A percentile compares a stretch with the other conserved stretches of the same genome.
These are phyloP conservation scores for Trachelus stipa DNA, from an alignment of 2,888 invertebrate species.

Conservation along the genomic window DNA sequence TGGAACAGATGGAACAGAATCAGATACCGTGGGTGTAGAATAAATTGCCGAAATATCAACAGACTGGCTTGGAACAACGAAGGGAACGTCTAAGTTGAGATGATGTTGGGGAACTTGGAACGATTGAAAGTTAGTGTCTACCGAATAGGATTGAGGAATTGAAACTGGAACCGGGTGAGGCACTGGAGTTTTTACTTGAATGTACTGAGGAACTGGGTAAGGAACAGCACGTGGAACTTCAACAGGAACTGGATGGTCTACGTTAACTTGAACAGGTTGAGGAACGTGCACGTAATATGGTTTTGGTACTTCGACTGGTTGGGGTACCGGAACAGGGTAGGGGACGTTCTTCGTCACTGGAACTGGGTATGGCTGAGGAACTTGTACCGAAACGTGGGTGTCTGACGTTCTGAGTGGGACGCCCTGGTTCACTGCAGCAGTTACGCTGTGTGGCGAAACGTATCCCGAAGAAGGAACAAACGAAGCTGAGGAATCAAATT, in stretches of 20 bases:
- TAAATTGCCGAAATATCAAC: background rate
- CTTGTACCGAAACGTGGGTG: conserved; percentile 52
- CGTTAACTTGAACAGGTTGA: conserved; percentile 59
- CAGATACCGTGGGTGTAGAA: background rate
- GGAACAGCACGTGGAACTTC: conserved; percentile 10
- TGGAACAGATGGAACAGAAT: background rate
- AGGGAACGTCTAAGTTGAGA: background rate
- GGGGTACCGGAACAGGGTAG: conserved; percentile 51
- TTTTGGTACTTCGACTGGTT: conserved; percentile 43
- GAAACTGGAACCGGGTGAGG: background rate
- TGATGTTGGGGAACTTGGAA: background rate
- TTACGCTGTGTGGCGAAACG: background rate
- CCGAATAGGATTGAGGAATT: background rate
- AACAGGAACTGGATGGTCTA: conserved; percentile 53
- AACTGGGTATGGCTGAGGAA: conserved; percentile 62
- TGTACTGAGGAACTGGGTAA: background rate
- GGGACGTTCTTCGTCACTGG: conserved; percentile 61
- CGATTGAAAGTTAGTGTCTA: background rate
- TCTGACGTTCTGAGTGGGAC: background rate
- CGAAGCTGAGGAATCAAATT: background rate
- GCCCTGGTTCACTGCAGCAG: background rate
- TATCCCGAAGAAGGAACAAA: background rate
- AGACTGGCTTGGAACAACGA: background rate
- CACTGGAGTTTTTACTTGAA: background rate
- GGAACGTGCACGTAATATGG: conserved; percentile 55